These are phyloP conservation scores for Chelon labrosus DNA, from an alignment of 2,797 vertebrate species.

Conservation along the genomic window DNA sequence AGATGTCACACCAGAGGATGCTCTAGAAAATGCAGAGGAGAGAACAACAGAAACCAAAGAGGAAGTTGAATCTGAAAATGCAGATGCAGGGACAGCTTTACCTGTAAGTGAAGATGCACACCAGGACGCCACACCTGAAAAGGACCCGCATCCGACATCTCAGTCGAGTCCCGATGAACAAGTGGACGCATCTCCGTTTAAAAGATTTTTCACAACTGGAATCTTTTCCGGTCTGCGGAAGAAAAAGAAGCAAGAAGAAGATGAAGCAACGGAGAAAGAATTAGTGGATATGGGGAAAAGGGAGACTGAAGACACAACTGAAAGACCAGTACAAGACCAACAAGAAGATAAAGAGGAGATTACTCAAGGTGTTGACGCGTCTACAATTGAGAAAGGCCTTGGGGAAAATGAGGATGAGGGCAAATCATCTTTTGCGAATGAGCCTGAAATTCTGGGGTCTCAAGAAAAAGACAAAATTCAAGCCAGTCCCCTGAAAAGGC, in stretches of 20 bases:
- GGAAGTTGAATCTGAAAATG: constrained; percentile 34
- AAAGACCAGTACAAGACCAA: constrained; percentile 48
- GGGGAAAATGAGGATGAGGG: constrained; percentile 50
- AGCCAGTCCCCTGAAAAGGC: constrained; percentile 92
- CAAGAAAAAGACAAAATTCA: constrained; percentile 88
- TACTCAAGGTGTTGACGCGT: constrained; percentile 53
- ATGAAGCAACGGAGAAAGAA: constrained; percentile 67
- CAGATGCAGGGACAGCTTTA: constrained; percentile 43
- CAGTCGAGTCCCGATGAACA: constrained; percentile 70
- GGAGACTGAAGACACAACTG: constrained; percentile 38
- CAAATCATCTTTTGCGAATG: constrained; percentile 69
- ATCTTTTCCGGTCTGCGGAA: constrained; percentile 90
- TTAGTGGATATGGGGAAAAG: constrained; percentile 53
- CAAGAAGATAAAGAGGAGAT: constrained; percentile 49
- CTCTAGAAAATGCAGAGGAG: constrained; percentile 51
- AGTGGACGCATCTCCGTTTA: constrained; percentile 87
- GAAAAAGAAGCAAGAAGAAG: constrained; percentile 87
- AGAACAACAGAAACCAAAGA: constrained; percentile 57
- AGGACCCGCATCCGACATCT: constrained; percentile 59
- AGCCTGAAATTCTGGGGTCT: constrained; percentile 83
- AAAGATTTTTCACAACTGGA: constrained; percentile 92
- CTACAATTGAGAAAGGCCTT: constrained; percentile 36
- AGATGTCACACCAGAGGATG: constrained; percentile 55
- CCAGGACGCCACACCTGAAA: constrained; percentile 49
- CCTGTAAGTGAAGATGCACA: constrained; percentile 55